Evolutionary conservation across 1,140 invertebrate species (phyloP).

Genomic region (Lamellibrachia luymesi): DNA sequence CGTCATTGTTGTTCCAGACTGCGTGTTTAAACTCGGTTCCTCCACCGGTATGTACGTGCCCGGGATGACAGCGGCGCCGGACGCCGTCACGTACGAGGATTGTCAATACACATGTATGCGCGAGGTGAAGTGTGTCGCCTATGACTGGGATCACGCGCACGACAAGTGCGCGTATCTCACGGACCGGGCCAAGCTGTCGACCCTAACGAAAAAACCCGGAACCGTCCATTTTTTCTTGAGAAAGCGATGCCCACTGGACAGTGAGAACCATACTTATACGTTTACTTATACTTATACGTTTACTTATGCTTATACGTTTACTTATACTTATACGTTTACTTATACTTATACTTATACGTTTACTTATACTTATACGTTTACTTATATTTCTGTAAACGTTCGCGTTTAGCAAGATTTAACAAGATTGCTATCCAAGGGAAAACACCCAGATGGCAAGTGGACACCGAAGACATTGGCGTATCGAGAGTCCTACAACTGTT

Average conservation of each 20-base stretch:
- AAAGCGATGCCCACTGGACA: background rate
- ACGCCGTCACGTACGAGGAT: background rate
- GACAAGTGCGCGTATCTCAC: background rate
- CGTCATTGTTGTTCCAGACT: background rate
- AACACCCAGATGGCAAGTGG: too few species aligned
- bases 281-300: too few species aligned
- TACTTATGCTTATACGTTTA: too few species aligned
- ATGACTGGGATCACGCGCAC: background rate
- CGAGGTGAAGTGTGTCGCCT: background rate
- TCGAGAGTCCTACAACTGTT: background rate
- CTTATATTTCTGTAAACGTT: too few species aligned
- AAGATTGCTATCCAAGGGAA: too few species aligned
- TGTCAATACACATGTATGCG: background rate
- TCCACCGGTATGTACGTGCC: background rate
- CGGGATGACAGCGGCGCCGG: too few species aligned
- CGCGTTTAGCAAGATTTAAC: too few species aligned
- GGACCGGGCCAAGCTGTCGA: background rate
- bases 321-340: too few species aligned
- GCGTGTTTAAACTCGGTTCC: background rate
- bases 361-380: too few species aligned
- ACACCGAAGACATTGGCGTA: too few species aligned
- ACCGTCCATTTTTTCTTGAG: background rate
- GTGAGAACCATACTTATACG: background rate
- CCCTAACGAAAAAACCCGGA: background rate
- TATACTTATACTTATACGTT: background rate